Evolutionary conservation across 2,113 vertebrate genomes (phyloP), one percentile per base, ranked within the genome.

Genomic region (Aix galericulata): DNA sequence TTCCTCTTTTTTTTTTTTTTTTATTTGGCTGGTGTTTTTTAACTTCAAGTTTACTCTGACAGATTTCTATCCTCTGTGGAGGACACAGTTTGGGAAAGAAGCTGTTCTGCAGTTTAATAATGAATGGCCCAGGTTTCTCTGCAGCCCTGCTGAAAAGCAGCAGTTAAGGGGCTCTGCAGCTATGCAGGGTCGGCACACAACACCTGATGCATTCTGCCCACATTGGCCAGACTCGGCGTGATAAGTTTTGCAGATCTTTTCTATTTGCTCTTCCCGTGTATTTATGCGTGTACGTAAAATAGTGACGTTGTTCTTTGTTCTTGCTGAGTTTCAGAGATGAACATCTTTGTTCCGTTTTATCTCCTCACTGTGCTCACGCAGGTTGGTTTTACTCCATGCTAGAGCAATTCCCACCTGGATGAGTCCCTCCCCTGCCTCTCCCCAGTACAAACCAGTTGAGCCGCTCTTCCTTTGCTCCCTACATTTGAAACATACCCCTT

Each of bases 1-100:
- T 77, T 50, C 13, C 6, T 6, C 13, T 7, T 6, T 36, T 0
- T 17, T 8, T 6, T n/a, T 0, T 15, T 8, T 6, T 36, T 0
- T 0, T 8, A 5, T 67, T 78, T 25, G 17, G 3, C 9, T 48
- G 42, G 9, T 3, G 1, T 36, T 56, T 56, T 42, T 20, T 13
- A 14, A 6, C 22, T 62, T 29, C 1, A 1, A 2, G 20, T 82
- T 81, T 86, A 10, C 32, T 36, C 2, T 0, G 44, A 11, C 32
- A 48, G 40, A 17, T 25, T 90, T 87, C 83, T 63, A 6, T 50
- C 4, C 1, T 31, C 34, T 1, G 0, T 9, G 29, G 48, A 59
- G 48, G 40, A 36, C 20, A 10, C 0, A 8, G 25, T 27, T 50
- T n/a, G 55, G 66, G 44, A 83, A 86, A 50, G 50, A 74, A 46